These are phyloP conservation scores for Drosophila mojavensis DNA, from an alignment of 1,140 invertebrate genomes.

Conservation along the genomic window DNA sequence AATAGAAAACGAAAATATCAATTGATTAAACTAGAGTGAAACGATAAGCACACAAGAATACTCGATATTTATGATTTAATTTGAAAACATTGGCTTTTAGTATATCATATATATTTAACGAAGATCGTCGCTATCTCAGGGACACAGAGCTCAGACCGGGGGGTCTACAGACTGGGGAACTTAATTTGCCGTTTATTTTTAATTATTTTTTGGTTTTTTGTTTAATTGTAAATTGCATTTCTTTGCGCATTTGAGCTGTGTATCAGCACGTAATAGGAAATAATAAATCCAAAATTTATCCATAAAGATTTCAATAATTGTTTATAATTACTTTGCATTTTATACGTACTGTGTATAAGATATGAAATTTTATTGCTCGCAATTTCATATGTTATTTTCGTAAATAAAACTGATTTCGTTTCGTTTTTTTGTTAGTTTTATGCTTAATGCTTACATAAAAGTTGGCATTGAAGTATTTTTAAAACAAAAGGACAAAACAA, in stretches of 20 bases:
- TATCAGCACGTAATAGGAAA: slow-evolving; percentile 26
- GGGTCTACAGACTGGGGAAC: background rate
- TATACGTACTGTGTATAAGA: slow-evolving; percentile 77
- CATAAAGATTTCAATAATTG: slow-evolving; percentile 51
- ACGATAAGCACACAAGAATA: background rate
- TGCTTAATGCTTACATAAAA: slow-evolving; percentile 14
- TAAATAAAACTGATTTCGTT: slow-evolving; percentile 46
- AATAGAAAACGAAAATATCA: slow-evolving; percentile 43
- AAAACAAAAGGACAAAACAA: slow-evolving; percentile 1
- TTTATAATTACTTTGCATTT: slow-evolving; percentile 58
- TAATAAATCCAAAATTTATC: slow-evolving; percentile 57
- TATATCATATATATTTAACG: slow-evolving; percentile 29
- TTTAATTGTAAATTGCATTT: slow-evolving; percentile 32
- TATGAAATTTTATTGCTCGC: slow-evolving; percentile 83
- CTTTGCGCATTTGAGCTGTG: slow-evolving; percentile 32
- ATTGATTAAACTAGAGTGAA: slow-evolving; percentile 32
- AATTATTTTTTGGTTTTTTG: background rate
- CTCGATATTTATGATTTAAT: slow-evolving; percentile 1
- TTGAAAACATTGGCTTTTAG: slow-evolving; percentile 10
- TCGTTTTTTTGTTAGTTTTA: slow-evolving; percentile 6
- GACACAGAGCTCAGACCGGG: slow-evolving; percentile 13
- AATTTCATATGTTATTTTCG: slow-evolving; percentile 80
- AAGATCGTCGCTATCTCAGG: slow-evolving; percentile 29
- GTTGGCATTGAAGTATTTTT: slow-evolving; percentile 27
- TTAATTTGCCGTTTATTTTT: background rate